Conservation (phyloP, 2,888 invertebrate species). For the Hymenopus coronatus region DNA sequence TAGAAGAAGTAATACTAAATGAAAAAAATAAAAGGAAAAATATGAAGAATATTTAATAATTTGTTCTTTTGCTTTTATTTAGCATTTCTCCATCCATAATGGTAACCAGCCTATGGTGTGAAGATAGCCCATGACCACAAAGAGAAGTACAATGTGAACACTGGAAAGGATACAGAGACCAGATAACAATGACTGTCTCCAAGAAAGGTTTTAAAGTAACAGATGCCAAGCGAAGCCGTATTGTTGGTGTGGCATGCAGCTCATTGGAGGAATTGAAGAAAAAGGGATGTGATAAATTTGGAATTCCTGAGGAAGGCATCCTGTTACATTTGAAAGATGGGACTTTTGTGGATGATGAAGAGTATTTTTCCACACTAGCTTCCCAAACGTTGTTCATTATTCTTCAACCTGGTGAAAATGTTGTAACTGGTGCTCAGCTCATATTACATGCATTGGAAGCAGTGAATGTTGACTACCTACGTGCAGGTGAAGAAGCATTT, state of each 20-base stretch:
- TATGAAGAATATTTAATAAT: no score
- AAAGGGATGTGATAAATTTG: conserved; percentile 66
- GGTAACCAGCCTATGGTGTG: background rate
- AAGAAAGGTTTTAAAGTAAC: conserved; percentile 72
- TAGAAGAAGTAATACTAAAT: no score
- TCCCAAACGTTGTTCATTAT: conserved; percentile 71
- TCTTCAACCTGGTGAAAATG: conserved; percentile 45
- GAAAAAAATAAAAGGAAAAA: no score
- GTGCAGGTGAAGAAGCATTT: conserved; percentile 67
- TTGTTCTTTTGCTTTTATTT: background rate
- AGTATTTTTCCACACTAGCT: conserved; percentile 70
- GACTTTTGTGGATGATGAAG: conserved; percentile 69
- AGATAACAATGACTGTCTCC: conserved; percentile 41
- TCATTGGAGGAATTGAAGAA: conserved; percentile 62
- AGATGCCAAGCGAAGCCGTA: conserved; percentile 62
- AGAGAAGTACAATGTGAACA: background rate
- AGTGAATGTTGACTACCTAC: conserved; percentile 65
- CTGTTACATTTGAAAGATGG: conserved; percentile 61
- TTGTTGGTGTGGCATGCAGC: conserved; percentile 69
- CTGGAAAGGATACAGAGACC: background rate
- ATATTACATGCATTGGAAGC: conserved; percentile 67
- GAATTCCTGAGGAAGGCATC: conserved; percentile 50
- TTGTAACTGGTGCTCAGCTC: conserved; percentile 60
- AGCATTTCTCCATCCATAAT: background rate
- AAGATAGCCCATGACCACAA: background rate